Evolutionary conservation across 1,140 invertebrate species (phyloP).

Genomic region (Thaumetopoea pityocampa): DNA sequence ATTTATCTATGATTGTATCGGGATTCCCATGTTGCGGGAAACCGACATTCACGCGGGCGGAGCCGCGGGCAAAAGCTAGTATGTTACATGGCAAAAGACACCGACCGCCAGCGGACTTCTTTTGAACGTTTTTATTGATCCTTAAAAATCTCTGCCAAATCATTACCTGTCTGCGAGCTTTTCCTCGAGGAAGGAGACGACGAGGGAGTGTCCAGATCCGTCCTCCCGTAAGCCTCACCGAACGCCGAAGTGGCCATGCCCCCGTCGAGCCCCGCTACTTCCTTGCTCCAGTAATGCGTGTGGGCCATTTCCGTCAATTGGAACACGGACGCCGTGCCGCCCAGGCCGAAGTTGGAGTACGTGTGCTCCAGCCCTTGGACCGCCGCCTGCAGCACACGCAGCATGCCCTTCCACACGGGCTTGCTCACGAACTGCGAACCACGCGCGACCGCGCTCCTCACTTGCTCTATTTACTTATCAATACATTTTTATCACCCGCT

Average conservation of each 20-base stretch:
- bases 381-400: constrained; percentile 93
- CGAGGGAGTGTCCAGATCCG: constrained; percentile 59
- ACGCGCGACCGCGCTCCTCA: too few species aligned
- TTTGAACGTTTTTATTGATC: too few species aligned
- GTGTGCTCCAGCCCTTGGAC: constrained; percentile 94
- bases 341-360: constrained; percentile 94
- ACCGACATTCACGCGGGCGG: too few species aligned
- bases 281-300: constrained; percentile 98
- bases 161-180: constrained; percentile 65
- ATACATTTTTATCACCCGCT: too few species aligned
- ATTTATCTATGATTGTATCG: too few species aligned
- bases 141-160: not conserved
- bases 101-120: too few species aligned
- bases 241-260: constrained; percentile 70
- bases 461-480: too few species aligned
- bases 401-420: constrained; percentile 96
- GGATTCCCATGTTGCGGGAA: too few species aligned
- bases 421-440: constrained; percentile 90
- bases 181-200: constrained; percentile 67
- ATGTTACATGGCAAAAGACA: too few species aligned
- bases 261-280: constrained; percentile 78
- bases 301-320: constrained; percentile 98
- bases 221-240: constrained; percentile 36
- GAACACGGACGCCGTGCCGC: constrained; percentile 98
- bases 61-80: too few species aligned